Evolutionary conservation across 2,888 invertebrate genomes (phyloP).

Genomic region (Invenusta paracnida): DNA sequence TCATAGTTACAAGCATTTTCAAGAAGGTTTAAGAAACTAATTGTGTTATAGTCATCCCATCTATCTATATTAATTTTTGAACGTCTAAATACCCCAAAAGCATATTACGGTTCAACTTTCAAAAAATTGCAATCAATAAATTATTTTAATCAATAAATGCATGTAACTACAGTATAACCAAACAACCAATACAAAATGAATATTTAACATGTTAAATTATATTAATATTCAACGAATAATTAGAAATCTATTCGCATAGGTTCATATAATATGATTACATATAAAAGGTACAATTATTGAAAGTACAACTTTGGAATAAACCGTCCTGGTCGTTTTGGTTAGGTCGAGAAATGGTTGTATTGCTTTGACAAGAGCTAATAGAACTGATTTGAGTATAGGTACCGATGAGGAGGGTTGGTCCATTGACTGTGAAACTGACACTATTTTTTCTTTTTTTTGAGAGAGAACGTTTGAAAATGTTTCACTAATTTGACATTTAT

Average conservation of each 20-base stretch:
- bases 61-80: constrained; percentile 15
- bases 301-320: constrained; percentile 18
- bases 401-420: neutral
- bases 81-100: constrained; percentile 5
- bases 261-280: constrained; percentile 18
- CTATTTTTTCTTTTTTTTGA: neutral
- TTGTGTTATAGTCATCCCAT: constrained; percentile 25
- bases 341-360: constrained; percentile 4
- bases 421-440: neutral
- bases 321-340: neutral
- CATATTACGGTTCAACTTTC: neutral
- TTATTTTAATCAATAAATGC: constrained; percentile 10
- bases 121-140: constrained; percentile 21
- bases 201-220: constrained; percentile 22
- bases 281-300: constrained; percentile 3
- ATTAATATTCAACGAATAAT: neutral
- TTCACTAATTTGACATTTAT: constrained; percentile 26
- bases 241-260: neutral
- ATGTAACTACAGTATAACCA: constrained; percentile 5
- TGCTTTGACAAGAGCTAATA: constrained; percentile 10
- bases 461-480: constrained; percentile 6
- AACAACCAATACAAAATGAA: constrained; percentile 4
- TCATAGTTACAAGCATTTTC: no score
- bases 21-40: no score
- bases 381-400: neutral